Conservation (phyloP, 2,888 invertebrate genomes). For the Megalurothrips usitatus region DNA sequence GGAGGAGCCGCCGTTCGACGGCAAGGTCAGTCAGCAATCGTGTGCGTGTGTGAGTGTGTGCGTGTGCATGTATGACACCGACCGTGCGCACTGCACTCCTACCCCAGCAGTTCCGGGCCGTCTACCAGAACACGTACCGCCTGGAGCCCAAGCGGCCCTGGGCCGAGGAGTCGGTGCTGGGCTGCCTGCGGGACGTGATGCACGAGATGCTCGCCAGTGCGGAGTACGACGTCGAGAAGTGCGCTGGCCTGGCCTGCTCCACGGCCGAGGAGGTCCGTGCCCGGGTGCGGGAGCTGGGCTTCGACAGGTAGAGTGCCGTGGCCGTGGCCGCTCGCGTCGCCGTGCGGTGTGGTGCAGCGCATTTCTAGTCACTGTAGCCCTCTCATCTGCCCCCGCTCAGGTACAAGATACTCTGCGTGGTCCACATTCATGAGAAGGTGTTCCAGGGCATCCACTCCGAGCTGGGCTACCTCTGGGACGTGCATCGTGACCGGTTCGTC, state of each 20-base stretch:
- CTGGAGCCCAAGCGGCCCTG: slow-evolving; percentile 60
- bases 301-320: slow-evolving; percentile 55
- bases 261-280: slow-evolving; percentile 57
- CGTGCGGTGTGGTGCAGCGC: background rate
- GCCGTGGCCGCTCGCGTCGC: background rate
- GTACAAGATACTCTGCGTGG: slow-evolving; percentile 60
- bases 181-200: slow-evolving; percentile 56
- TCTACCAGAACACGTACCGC: slow-evolving; percentile 61
- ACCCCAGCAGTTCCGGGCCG: slow-evolving; percentile 22
- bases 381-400: slow-evolving; percentile 48
- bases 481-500: slow-evolving; percentile 58
- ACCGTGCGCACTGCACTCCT: background rate
- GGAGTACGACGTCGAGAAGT: slow-evolving; percentile 57
- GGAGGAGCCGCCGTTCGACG: slow-evolving; percentile 1
- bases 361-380: too few relatives aligned
- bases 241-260: slow-evolving; percentile 54
- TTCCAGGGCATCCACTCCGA: slow-evolving; percentile 60
- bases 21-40: background rate
- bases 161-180: slow-evolving; percentile 56
- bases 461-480: slow-evolving; percentile 66
- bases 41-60: too few relatives aligned
- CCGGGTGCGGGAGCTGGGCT: slow-evolving; percentile 60
- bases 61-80: too few relatives aligned
- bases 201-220: slow-evolving; percentile 55
- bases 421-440: slow-evolving; percentile 62